These are phyloP conservation scores for Chaetophractus vellerosus DNA, from an alignment of 2,797 vertebrate species.

Conservation along the genomic window DNA sequence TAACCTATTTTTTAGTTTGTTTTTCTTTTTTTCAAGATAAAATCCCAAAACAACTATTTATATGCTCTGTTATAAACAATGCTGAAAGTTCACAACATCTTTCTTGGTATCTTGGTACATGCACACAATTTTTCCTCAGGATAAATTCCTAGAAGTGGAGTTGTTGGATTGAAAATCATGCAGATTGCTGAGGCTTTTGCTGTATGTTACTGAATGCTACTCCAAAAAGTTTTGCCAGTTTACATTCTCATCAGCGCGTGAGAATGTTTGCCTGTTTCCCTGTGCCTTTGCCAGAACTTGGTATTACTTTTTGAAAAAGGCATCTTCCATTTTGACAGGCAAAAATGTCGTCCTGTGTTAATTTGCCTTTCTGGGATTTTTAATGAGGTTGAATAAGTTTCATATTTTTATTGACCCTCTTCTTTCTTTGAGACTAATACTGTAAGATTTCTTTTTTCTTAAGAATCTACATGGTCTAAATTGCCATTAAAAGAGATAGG, in stretches of 20 bases:
- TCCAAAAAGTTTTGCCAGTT: slow-evolving; percentile 30
- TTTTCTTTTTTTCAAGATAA: slow-evolving; percentile 60
- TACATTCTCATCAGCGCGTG: not conserved
- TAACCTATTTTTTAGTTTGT: too few relatives aligned
- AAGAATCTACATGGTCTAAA: not conserved
- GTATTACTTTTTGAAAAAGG: slow-evolving; percentile 30
- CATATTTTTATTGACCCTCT: not conserved
- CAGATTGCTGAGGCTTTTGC: not conserved
- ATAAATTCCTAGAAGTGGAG: not conserved
- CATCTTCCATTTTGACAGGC: not conserved
- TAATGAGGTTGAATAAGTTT: not conserved
- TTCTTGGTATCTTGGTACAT: not conserved
- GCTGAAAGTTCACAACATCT: slow-evolving; percentile 10
- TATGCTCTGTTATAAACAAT: slow-evolving; percentile 39
- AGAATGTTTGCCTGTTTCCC: not conserved
- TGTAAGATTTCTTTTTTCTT: not conserved
- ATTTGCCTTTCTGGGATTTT: slow-evolving; percentile 54
- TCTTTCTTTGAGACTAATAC: slow-evolving; percentile 28
- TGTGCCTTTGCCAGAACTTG: slow-evolving; percentile 2
- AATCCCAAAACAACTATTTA: slow-evolving; percentile 3
- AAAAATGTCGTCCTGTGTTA: slow-evolving; percentile 52
- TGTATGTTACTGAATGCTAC: not conserved
- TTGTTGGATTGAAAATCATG: not conserved
- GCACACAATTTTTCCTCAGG: not conserved
- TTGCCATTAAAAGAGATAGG: not conserved